These are phyloP conservation scores for Omphaloscelis lunosa DNA, from an alignment of 2,888 invertebrate genomes.

Conservation along the genomic window DNA sequence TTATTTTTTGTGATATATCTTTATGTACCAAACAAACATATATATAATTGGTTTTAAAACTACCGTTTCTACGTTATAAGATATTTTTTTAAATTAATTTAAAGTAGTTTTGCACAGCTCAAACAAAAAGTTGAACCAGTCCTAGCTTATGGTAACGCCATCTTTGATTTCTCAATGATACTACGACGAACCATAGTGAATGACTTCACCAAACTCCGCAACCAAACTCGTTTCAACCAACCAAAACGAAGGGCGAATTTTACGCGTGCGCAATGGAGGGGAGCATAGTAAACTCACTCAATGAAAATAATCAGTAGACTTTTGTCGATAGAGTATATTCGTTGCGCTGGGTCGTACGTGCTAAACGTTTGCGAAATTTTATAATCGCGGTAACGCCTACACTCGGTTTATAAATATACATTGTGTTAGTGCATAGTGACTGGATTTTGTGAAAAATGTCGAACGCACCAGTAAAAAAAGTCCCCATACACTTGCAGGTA, in stretches of 20 bases:
- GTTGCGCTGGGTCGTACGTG: slow-evolving; percentile 54
- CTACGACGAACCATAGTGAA: slow-evolving; percentile 50
- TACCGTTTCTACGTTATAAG: accelerated
- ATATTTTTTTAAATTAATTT: background rate
- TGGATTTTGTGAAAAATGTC: slow-evolving; percentile 88
- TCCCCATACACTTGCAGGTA: slow-evolving; percentile 98
- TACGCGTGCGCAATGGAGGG: slow-evolving; percentile 88
- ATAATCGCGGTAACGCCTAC: slow-evolving; percentile 80
- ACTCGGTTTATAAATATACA: slow-evolving; percentile 83
- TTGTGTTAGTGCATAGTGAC: slow-evolving; percentile 84
- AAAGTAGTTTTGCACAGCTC: background rate
- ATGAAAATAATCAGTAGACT: slow-evolving; percentile 82
- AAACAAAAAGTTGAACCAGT: background rate
- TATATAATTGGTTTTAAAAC: background rate
- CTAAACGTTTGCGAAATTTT: slow-evolving; percentile 73
- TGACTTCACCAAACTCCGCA: slow-evolving; percentile 45
- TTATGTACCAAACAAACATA: accelerated
- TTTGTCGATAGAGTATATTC: slow-evolving; percentile 72
- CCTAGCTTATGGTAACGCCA: slow-evolving; percentile 52
- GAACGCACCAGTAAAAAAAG: slow-evolving; percentile 97
- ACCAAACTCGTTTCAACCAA: slow-evolving; percentile 66
- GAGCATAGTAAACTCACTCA: slow-evolving; percentile 78
- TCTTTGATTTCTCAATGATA: slow-evolving; percentile 55
- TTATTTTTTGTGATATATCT: background rate
- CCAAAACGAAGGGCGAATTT: slow-evolving; percentile 76